phyloP scores from a whole-genome alignment of 2,888 invertebrate species.

The Drosophila fungiperda region DNA sequence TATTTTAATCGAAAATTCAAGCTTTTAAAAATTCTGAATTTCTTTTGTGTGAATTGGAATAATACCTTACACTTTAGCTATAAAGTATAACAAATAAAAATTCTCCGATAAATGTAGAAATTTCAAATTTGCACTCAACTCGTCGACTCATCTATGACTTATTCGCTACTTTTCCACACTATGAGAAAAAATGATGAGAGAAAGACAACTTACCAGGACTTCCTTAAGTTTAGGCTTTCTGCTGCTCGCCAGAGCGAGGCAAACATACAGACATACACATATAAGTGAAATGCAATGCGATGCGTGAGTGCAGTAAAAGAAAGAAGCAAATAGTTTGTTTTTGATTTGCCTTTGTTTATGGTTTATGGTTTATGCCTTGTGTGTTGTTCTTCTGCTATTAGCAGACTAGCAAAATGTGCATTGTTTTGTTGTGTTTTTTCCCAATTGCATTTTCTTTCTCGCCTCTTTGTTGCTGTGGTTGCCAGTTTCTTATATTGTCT shows the following conservation, averaged over 20 bases:
- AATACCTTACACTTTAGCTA: background rate
- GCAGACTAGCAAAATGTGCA: slow-evolving; percentile 35
- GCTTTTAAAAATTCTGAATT: background rate
- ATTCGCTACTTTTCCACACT: slow-evolving; percentile 2
- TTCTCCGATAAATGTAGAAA: too few relatives aligned
- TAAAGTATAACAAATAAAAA: too few relatives aligned
- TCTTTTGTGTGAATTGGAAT: too few relatives aligned
- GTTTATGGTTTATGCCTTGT: slow-evolving; percentile 14
- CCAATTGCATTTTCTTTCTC: slow-evolving; percentile 32
- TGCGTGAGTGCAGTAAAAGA: background rate
- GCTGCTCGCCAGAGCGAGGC: slow-evolving; percentile 26
- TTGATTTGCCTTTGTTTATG: slow-evolving; percentile 30
- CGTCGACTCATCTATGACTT: background rate
- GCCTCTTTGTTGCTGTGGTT: slow-evolving; percentile 22
- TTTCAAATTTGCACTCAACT: background rate
- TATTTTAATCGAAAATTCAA: background rate
- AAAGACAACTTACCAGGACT: slow-evolving; percentile 41
- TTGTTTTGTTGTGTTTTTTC: slow-evolving; percentile 50
- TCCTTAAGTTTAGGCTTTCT: slow-evolving; percentile 11
- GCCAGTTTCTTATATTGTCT: slow-evolving; percentile 23
- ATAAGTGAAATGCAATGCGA: background rate
- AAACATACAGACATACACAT: slow-evolving; percentile 9
- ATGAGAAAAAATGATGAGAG: background rate
- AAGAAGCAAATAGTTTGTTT: slow-evolving; percentile 23
- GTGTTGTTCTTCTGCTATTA: slow-evolving; percentile 38